Conservation (phyloP, 2,888 invertebrate species). For the Cerastis leucographa region DNA sequence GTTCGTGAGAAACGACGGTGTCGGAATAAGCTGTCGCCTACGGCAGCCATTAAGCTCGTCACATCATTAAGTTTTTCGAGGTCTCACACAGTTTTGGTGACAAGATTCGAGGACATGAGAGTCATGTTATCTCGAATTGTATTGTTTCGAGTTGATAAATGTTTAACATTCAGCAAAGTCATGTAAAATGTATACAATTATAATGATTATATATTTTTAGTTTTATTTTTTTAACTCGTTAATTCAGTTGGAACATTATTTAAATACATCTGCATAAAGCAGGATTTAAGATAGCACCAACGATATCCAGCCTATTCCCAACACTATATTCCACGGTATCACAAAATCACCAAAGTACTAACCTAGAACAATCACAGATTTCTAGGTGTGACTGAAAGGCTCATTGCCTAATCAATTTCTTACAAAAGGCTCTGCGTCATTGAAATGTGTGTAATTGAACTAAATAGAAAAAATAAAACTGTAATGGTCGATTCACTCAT, state of each 20-base stretch:
- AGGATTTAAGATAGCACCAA: not conserved
- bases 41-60: slow-evolving; percentile 26
- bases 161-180: not conserved
- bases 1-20: slow-evolving; percentile 33
- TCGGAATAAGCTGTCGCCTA: slow-evolving; percentile 40
- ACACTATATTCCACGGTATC: not conserved
- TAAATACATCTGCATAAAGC: not conserved
- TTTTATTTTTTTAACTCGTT: not conserved
- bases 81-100: slow-evolving; percentile 16
- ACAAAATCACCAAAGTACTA: slow-evolving; percentile 7
- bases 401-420: slow-evolving; percentile 41
- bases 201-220: not conserved
- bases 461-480: slow-evolving; percentile 29
- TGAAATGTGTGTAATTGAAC: slow-evolving; percentile 45
- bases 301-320: not conserved
- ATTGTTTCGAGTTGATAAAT: slow-evolving; percentile 30
- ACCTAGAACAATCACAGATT: slow-evolving; percentile 2
- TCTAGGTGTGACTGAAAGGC: slow-evolving; percentile 25
- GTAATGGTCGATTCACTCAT: slow-evolving; percentile 40
- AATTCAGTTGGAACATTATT: not conserved
- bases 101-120: slow-evolving; percentile 30
- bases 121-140: slow-evolving; percentile 5
- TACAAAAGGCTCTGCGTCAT: slow-evolving; percentile 43
- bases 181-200: slow-evolving; percentile 8
- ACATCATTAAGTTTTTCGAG: slow-evolving; percentile 42